Evolutionary conservation across 2,797 vertebrate genomes (phyloP), one percentile per base, ranked within the genome.

Genomic region (Epinephelus malabaricus): DNA sequence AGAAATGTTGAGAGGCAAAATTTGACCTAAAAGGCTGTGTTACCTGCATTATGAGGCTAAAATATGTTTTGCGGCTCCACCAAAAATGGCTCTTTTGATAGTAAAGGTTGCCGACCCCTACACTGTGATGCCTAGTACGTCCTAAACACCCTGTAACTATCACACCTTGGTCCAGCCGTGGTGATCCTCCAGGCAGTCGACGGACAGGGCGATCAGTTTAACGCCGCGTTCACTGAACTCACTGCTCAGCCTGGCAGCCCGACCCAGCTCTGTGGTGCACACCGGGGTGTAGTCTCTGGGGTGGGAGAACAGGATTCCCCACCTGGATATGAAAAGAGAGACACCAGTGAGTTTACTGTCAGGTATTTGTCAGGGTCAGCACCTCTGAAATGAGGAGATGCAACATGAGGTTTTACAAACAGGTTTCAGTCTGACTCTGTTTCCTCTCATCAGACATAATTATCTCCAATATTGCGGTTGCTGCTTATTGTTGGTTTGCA

Each of bases 291-390:
- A 99, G 91, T 99, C 98, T 67, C 93, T 94, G 0, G 97, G 98
- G 83, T 99, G 98, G 25, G 98, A 98, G 92, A 99, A 99, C 64
- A 99, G 94, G 86, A 99, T 94, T 21, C 97, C 97, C 98, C 98
- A 99, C 68, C 98, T 99, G 63, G 38, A 65, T 0, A 47, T 5
- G 12, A 86, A 17, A 90, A 40, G 25, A 12, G 19, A 47, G 10
- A 19, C 34, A 34, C 27, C 0, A 8, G 54, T 10, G 49, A 55
- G 18, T 10, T 1, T 18, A 1, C 34, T 12, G 62, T 56, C 64
- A 50, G 17, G 4, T 18, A 12, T 15, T 3, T 2, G 2, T 30
- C 14, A 7, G n/a, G 45, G 15, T n/a, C 18, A 40, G 19, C 4
- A 46, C 17, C 45, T 62, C 18, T 19, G 5, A 5, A 12, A 13